These are phyloP conservation scores for Phataginus tetradactyla DNA, from an alignment of 2,797 vertebrate genomes.

Conservation along the genomic window DNA sequence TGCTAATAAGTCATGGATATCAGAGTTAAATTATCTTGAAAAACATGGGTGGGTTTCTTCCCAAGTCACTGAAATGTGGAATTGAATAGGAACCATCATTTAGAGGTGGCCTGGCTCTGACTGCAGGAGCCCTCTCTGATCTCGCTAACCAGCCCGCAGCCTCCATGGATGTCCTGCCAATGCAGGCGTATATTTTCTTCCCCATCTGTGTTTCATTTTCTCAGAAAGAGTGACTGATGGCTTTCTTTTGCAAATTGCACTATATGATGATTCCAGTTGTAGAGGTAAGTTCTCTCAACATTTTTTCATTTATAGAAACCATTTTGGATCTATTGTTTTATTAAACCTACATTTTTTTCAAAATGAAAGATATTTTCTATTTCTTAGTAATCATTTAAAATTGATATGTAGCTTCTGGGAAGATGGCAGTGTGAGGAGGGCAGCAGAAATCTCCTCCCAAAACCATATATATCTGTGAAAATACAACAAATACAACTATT, in stretches of 20 bases:
- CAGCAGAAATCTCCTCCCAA: too few relatives aligned
- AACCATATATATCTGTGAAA: too few relatives aligned
- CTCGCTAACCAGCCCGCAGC: not conserved
- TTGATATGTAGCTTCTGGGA: not conserved
- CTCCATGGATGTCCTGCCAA: not conserved
- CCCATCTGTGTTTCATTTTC: conserved; percentile 52
- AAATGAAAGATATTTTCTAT: conserved; percentile 6
- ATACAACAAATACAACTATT: too few relatives aligned
- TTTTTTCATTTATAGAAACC: conserved; percentile 33
- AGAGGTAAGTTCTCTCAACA: not conserved
- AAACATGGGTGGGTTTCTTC: conserved; percentile 31
- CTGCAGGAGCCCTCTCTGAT: not conserved
- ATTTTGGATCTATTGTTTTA: conserved; percentile 47
- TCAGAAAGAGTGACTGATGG: not conserved
- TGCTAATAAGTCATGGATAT: not conserved
- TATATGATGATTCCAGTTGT: conserved; percentile 16
- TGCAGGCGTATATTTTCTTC: not conserved
- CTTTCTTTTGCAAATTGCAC: conserved; percentile 56
- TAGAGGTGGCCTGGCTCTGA: conserved; percentile 12
- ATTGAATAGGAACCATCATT: not conserved
- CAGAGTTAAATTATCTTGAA: conserved; percentile 47
- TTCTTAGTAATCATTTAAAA: not conserved
- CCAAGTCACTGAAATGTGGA: not conserved
- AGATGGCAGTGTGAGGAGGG: too few relatives aligned
- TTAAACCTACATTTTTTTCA: not conserved